Evolutionary conservation across 2,113 vertebrate genomes (phyloP).

Genomic region (Leptosomus discolor): DNA sequence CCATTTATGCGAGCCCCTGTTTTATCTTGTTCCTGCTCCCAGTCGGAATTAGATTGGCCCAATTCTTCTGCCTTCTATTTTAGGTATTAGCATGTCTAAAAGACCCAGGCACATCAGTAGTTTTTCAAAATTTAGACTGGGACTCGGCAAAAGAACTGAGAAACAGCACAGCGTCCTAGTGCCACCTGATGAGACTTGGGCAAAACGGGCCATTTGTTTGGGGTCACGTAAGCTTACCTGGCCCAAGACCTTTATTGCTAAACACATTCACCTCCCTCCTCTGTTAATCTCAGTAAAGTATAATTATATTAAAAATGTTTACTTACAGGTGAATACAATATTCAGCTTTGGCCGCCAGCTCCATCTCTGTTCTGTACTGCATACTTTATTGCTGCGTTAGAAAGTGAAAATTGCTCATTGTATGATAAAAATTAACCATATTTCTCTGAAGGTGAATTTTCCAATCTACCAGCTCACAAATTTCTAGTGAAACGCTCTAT

Average conservation of each 20-base stretch:
- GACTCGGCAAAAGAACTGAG: neutral
- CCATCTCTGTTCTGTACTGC: neutral
- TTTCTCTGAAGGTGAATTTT: constrained; percentile 4
- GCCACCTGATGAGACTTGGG: neutral
- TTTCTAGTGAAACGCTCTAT: neutral
- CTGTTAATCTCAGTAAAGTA: neutral
- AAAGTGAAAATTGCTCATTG: neutral
- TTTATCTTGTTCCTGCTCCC: neutral
- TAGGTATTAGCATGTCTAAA: neutral
- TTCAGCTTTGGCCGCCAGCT: neutral
- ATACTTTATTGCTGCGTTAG: neutral
- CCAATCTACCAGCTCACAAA: neutral
- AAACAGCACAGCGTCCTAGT: neutral
- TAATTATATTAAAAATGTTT: neutral
- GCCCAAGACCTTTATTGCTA: neutral
- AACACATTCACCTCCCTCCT: neutral
- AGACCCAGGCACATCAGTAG: neutral
- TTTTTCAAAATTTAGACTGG: neutral
- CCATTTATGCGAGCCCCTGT: neutral
- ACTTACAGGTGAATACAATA: neutral
- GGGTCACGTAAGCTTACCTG: neutral
- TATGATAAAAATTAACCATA: neutral
- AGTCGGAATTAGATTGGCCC: neutral
- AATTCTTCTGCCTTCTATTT: neutral
- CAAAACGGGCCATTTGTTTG: neutral